These are phyloP conservation scores for Decapterus maruadsi DNA, from an alignment of 2,797 vertebrate species.

Conservation along the genomic window DNA sequence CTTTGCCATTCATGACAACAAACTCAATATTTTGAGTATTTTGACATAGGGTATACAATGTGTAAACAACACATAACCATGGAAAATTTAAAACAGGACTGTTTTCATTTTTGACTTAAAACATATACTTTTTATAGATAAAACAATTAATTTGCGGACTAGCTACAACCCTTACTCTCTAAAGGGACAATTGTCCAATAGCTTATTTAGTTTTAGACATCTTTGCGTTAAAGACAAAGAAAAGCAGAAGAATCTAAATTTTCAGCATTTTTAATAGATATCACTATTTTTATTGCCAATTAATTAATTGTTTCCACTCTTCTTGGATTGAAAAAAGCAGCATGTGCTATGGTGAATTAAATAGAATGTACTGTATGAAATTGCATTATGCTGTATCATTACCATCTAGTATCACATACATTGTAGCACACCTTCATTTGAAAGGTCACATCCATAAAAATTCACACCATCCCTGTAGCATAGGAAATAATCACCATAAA, in stretches of 20 bases:
- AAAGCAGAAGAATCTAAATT: background rate
- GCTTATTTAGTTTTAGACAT: background rate
- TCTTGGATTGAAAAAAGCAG: background rate
- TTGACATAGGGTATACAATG: too few relatives aligned
- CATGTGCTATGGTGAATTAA: background rate
- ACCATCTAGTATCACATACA: background rate
- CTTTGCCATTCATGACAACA: too few relatives aligned
- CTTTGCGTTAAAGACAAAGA: background rate
- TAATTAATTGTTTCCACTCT: background rate
- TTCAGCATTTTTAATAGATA: background rate
- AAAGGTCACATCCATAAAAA: slow-evolving; percentile 1
- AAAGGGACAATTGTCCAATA: background rate
- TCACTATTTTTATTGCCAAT: slow-evolving; percentile 1
- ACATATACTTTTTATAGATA: background rate
- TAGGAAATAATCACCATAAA: slow-evolving; percentile 7
- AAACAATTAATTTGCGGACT: background rate
- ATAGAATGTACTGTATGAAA: background rate
- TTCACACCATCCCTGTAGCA: slow-evolving; percentile 12
- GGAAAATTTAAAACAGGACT: background rate
- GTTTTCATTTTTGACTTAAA: background rate
- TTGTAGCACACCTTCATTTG: background rate
- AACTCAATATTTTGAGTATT: background rate
- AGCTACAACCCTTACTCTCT: background rate
- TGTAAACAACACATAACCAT: too few relatives aligned
- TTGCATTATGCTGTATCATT: background rate